Percentiles rank a stretch among this genome's conserved stretches.
These are phyloP conservation scores for Dyspetes luteomarginatus DNA, from an alignment of 2,888 invertebrate genomes.

Conservation along the genomic window DNA sequence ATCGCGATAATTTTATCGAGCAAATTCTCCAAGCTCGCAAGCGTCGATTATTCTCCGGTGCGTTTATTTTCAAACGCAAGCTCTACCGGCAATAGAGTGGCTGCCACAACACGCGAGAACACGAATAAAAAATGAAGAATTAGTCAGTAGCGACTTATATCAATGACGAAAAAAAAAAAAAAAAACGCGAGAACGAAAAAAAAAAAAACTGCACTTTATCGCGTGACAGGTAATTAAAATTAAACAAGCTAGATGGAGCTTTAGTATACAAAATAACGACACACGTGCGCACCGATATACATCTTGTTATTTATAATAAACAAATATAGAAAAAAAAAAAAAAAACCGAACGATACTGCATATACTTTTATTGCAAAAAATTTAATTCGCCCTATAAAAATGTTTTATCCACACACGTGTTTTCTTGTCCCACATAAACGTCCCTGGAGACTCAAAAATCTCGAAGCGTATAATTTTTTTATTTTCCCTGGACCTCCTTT, in stretches of 20 bases:
- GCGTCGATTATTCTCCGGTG: slow-evolving; percentile 42
- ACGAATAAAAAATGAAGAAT: slow-evolving; percentile 31
- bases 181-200: slow-evolving; percentile 53
- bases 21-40: slow-evolving; percentile 24
- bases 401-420: slow-evolving; percentile 26
- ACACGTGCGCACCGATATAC: slow-evolving; percentile 81
- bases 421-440: slow-evolving; percentile 7
- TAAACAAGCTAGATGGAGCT: slow-evolving; percentile 78
- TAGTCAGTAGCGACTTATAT: slow-evolving; percentile 65
- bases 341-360: background rate
- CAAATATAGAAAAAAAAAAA: slow-evolving; percentile 70
- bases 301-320: slow-evolving; percentile 83
- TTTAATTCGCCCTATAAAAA: background rate
- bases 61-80: slow-evolving; percentile 42
- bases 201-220: slow-evolving; percentile 44
- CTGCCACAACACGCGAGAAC: slow-evolving; percentile 45
- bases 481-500: slow-evolving; percentile 34
- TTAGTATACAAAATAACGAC: slow-evolving; percentile 75
- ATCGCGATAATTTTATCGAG: background rate
- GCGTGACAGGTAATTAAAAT: slow-evolving; percentile 64
- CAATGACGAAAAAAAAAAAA: slow-evolving; percentile 52
- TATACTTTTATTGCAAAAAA: background rate
- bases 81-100: slow-evolving; percentile 44
- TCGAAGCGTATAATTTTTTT: slow-evolving; percentile 29
- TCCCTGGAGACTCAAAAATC: slow-evolving; percentile 20